These are phyloP conservation scores for Halcyon leucocephala DNA, from an alignment of 2,797 vertebrate genomes.

Conservation along the genomic window DNA sequence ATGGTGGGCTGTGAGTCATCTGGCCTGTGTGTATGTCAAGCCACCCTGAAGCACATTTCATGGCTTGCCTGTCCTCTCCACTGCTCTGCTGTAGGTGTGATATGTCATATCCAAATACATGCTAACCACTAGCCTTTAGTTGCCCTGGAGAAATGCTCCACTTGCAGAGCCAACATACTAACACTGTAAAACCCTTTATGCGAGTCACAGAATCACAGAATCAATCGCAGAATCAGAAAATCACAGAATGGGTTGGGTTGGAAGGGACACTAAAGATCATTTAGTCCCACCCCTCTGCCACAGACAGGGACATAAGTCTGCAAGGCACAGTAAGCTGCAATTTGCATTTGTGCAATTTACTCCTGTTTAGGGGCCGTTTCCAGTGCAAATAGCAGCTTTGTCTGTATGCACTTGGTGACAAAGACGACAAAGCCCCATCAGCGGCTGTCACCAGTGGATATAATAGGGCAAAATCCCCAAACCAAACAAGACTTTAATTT, in stretches of 20 bases:
- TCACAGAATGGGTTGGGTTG: background rate
- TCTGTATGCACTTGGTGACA: background rate
- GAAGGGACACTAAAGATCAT: background rate
- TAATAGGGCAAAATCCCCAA: slow-evolving; percentile 58
- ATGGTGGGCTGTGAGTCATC: background rate
- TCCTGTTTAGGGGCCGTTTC: background rate
- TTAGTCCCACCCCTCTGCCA: background rate
- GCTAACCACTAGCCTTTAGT: background rate
- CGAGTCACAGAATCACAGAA: background rate
- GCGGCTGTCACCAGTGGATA: slow-evolving; percentile 8
- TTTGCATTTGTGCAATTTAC: slow-evolving; percentile 45
- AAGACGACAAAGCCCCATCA: background rate
- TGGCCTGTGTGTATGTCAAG: rapidly evolving
- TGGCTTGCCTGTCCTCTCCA: background rate
- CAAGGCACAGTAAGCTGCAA: background rate
- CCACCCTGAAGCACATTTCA: background rate
- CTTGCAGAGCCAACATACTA: background rate
- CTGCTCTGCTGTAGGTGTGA: background rate
- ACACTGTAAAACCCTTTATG: background rate
- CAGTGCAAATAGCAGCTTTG: slow-evolving; percentile 50
- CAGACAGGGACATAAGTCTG: background rate
- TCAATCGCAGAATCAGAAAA: too few species aligned
- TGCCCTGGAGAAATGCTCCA: background rate
- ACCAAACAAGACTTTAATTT: slow-evolving; percentile 63
- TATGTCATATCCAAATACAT: background rate